These are phyloP conservation scores for Chaetodon auriga DNA, from an alignment of 2,113 vertebrate genomes.

Conservation along the genomic window DNA sequence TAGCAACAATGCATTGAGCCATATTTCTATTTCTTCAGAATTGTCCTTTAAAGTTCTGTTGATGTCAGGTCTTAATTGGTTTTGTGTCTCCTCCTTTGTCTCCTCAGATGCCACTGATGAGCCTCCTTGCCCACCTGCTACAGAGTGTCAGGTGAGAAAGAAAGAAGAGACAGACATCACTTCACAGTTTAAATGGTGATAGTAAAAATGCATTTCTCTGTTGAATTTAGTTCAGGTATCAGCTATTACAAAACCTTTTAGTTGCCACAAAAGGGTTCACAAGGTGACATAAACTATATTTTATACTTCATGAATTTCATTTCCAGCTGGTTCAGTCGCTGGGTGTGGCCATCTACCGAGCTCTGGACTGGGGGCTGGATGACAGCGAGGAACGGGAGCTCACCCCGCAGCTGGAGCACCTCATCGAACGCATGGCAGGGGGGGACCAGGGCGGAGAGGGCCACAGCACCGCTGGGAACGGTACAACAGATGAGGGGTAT, in stretches of 20 bases:
- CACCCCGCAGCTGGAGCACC: conserved; percentile 91
- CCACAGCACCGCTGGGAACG: conserved; percentile 55
- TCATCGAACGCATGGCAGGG: conserved; percentile 94
- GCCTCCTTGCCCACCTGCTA: conserved; percentile 28
- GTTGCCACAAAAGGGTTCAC: not conserved
- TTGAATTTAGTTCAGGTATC: not conserved
- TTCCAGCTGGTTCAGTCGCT: conserved; percentile 93
- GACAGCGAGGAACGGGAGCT: conserved; percentile 95
- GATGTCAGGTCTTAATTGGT: not conserved
- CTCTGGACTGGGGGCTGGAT: conserved; percentile 96
- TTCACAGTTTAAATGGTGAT: not conserved
- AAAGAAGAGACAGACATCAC: not conserved
- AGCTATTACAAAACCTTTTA: not conserved
- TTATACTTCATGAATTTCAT: not conserved
- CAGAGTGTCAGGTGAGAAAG: conserved; percentile 77
- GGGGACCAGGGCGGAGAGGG: conserved; percentile 80
- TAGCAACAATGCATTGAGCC: too few species aligned
- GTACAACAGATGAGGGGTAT: conserved; percentile 90
- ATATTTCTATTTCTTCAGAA: too few species aligned
- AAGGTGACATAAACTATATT: not conserved
- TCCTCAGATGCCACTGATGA: conserved; percentile 62
- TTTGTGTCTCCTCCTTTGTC: conserved; percentile 6
- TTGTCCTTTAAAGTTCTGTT: not conserved
- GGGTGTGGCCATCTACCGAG: conserved; percentile 94
- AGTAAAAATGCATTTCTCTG: not conserved